phyloP scores from a whole-genome alignment of 2,888 invertebrate species.

The Acrobasis suavella region DNA sequence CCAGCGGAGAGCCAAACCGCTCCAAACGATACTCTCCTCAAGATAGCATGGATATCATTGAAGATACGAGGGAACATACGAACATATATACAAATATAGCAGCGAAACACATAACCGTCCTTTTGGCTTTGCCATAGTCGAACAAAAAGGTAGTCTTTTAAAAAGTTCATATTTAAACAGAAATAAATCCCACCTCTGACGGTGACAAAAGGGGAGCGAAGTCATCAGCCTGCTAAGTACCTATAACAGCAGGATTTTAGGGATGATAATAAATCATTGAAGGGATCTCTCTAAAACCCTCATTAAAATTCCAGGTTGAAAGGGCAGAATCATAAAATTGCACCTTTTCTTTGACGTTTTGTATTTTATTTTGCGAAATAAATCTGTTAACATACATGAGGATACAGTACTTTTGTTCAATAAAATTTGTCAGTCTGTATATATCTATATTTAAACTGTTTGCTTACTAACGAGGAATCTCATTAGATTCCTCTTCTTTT shows the following conservation, averaged over 20 bases:
- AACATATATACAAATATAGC: no score
- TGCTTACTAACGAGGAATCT: no score
- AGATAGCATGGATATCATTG: no score
- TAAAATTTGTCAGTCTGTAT: no score
- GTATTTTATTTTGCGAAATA: slow-evolving; percentile 21
- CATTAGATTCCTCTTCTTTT: no score
- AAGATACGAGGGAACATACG: no score
- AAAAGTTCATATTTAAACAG: neutral
- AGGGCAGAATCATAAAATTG: slow-evolving; percentile 56
- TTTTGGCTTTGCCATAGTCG: no score
- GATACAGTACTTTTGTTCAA: no score
- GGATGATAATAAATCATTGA: slow-evolving; percentile 67
- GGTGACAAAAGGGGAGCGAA: slow-evolving; percentile 41
- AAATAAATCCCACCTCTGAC: slow-evolving; percentile 20
- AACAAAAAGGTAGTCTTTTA: slow-evolving; percentile 1
- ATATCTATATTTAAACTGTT: no score
- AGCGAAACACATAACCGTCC: no score
- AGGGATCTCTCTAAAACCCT: slow-evolving; percentile 54
- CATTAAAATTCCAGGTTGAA: slow-evolving; percentile 63
- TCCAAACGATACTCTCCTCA: no score
- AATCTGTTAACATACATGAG: neutral
- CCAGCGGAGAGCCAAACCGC: no score
- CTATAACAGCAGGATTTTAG: slow-evolving; percentile 46
- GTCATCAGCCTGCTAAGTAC: slow-evolving; percentile 39
- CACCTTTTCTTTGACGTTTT: slow-evolving; percentile 12